phyloP scores from a whole-genome alignment of 2,113 vertebrate genomes.

The Empidonax traillii region DNA sequence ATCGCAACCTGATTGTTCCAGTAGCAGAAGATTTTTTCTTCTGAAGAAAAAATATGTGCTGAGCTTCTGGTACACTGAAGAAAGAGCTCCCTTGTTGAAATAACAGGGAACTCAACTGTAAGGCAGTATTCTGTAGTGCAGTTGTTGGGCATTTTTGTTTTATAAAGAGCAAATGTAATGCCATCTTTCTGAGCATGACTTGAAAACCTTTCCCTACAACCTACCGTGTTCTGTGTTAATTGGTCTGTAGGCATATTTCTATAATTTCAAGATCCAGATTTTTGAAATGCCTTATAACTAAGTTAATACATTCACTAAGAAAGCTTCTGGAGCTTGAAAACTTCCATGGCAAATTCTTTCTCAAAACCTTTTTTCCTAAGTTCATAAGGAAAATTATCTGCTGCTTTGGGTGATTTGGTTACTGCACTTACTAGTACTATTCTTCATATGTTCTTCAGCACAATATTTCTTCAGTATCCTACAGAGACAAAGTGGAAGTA shows the following conservation, averaged over 20 bases:
- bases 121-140: not conserved
- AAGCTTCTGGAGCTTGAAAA: not conserved
- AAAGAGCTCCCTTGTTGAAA: conserved; percentile 6
- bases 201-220: not conserved
- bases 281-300: not conserved
- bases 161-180: not conserved
- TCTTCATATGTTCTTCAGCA: not conserved
- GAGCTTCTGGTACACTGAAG: not conserved
- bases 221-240: not conserved
- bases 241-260: not conserved
- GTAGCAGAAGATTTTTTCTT: conserved; percentile 5
- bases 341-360: not conserved
- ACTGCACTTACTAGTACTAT: not conserved
- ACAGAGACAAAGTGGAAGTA: conserved; percentile 5
- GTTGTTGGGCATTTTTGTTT: not conserved
- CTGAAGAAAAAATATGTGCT: not conserved
- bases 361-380: not conserved
- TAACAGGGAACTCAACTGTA: not conserved
- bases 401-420: not conserved
- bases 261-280: not conserved
- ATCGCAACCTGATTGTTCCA: conserved; percentile 17
- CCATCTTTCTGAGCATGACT: not conserved
- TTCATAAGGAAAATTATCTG: not conserved
- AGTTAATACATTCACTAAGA: not conserved
- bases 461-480: not conserved